phyloP scores from a whole-genome alignment of 2,797 vertebrate species.

The Podarcis lilfordi region DNA sequence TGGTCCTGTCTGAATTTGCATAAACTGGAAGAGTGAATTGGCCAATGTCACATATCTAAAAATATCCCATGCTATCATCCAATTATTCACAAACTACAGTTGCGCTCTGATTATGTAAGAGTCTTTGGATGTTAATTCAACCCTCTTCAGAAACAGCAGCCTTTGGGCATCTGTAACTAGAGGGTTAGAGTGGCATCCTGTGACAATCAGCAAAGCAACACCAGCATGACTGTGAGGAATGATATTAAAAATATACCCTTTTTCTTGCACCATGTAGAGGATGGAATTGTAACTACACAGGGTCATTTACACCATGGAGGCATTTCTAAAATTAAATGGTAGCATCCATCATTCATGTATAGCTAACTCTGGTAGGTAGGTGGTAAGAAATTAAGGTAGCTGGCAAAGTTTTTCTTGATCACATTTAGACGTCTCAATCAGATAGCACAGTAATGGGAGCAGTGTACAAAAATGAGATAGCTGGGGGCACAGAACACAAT shows the following conservation, averaged over 20 bases:
- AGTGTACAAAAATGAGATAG: background rate
- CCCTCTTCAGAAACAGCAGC: background rate
- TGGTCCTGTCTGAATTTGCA: background rate
- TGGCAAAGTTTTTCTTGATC: background rate
- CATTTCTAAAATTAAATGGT: background rate
- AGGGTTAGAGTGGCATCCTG: background rate
- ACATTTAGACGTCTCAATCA: background rate
- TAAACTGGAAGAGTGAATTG: too few species aligned
- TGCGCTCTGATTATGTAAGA: background rate
- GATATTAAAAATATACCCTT: too few species aligned
- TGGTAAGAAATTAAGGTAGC: background rate
- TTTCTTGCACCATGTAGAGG: background rate
- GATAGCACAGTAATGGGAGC: background rate
- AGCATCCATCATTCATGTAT: background rate
- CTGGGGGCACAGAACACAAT: constrained; percentile 22
- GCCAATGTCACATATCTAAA: too few species aligned
- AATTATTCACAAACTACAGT: background rate
- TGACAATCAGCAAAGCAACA: constrained; percentile 20
- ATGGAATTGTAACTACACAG: background rate
- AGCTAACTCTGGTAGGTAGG: background rate
- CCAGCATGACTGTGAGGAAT: background rate
- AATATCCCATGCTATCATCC: background rate
- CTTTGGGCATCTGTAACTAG: background rate
- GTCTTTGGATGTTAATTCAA: background rate
- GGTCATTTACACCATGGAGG: background rate